Percentiles rank a stretch among this genome's conserved stretches.
Evolutionary conservation across 2,888 invertebrate species (phyloP).

Genomic region (Himalopsyche japonica): DNA sequence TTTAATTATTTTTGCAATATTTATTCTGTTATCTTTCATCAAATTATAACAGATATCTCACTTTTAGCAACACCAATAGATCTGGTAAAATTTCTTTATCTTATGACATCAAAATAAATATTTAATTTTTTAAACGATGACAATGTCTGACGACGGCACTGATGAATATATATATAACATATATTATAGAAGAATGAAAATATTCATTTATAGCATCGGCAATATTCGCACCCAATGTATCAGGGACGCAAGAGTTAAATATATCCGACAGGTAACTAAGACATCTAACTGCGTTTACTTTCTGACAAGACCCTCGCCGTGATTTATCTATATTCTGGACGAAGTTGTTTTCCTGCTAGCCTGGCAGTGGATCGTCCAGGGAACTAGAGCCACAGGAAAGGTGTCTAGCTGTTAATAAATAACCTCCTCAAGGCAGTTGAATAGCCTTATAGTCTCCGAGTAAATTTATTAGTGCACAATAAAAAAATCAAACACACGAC

Average conservation of each 20-base stretch:
- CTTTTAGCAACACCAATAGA: no score
- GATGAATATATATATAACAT: no score
- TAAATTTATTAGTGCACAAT: neutral
- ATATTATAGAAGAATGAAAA: neutral
- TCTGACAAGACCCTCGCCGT: conserved; percentile 37
- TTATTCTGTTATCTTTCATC: no score
- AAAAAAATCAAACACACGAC: neutral
- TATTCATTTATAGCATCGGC: conserved; percentile 12
- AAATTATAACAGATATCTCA: no score
- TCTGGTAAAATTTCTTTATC: no score
- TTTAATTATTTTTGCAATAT: no score
- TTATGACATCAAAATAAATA: no score
- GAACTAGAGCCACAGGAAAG: conserved; percentile 7
- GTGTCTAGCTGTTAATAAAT: conserved; percentile 7
- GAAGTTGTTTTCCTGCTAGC: conserved; percentile 19
- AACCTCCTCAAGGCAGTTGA: conserved; percentile 7
- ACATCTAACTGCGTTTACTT: conserved; percentile 34
- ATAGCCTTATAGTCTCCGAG: neutral
- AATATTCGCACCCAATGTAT: conserved; percentile 19
- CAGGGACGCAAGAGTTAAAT: conserved; percentile 32
- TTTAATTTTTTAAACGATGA: no score
- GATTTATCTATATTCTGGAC: conserved; percentile 31
- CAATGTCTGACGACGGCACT: no score
- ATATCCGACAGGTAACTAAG: conserved; percentile 38
- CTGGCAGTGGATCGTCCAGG: conserved; percentile 18